A percentile compares a stretch with the other conserved stretches of the same genome.
phyloP scores from a whole-genome alignment of 2,888 invertebrate genomes.

The Oscheius sp. region DNA sequence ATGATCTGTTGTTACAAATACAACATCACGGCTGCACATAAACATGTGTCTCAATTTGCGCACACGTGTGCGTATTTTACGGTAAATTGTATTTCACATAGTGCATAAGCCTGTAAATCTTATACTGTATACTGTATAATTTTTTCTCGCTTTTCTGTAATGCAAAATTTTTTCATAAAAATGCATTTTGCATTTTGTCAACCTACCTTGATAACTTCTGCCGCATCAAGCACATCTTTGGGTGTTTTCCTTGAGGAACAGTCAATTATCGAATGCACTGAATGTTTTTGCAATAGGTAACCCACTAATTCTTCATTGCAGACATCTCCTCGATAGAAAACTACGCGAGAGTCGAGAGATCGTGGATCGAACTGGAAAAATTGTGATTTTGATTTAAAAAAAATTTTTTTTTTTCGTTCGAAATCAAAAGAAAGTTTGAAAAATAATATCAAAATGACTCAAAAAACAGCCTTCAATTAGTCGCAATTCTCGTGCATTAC shows the following conservation, averaged over 20 bases:
- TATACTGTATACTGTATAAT: no score
- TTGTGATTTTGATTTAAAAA: no score
- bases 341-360: background rate
- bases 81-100: no score
- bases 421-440: background rate
- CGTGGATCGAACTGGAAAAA: slow-evolving; percentile 8
- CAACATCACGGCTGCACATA: background rate
- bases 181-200: no score
- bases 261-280: slow-evolving; percentile 13
- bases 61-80: no score
- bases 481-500: no score
- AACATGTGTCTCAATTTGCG: no score
- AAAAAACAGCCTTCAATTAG: no score
- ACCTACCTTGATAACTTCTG: slow-evolving; percentile 11
- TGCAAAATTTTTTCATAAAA: no score
- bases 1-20: background rate
- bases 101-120: no score
- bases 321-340: slow-evolving; percentile 14
- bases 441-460: background rate
- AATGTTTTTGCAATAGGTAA: slow-evolving; percentile 2
- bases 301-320: background rate
- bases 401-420: no score
- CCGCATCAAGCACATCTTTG: slow-evolving; percentile 2
- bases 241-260: slow-evolving; percentile 1
- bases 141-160: no score